Evolutionary conservation across 2,888 invertebrate species (phyloP).

Genomic region (Tiliacea citrago): DNA sequence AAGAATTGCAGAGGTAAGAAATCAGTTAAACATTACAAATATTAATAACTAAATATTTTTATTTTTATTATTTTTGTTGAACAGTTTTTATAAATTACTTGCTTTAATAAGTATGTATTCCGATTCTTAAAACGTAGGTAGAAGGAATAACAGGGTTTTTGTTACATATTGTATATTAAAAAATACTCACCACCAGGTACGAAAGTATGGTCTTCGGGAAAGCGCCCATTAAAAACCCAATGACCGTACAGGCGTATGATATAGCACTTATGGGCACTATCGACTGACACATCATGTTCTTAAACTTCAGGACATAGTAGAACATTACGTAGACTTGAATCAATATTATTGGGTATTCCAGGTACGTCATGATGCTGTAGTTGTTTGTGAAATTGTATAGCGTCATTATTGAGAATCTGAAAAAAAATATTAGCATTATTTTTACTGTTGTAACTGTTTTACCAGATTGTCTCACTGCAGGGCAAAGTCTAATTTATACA

Average conservation of each 20-base stretch:
- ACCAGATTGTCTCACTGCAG: not conserved
- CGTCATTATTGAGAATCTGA: constrained; percentile 95
- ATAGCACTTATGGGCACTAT: constrained; percentile 74
- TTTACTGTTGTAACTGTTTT: not conserved
- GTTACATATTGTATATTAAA: no score
- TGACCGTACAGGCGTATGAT: constrained; percentile 77
- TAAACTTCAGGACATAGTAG: constrained; percentile 93
- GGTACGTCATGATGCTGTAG: constrained; percentile 94
- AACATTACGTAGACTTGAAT: constrained; percentile 94
- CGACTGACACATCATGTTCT: constrained; percentile 88
- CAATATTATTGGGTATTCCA: constrained; percentile 96
- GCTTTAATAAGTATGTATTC: no score
- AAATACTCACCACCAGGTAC: constrained; percentile 92
- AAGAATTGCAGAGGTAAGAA: no score
- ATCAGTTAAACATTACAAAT: no score
- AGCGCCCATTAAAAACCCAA: constrained; percentile 75
- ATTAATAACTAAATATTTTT: no score
- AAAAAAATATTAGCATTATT: constrained; percentile 66
- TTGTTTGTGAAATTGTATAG: constrained; percentile 95
- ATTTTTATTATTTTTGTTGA: no score
- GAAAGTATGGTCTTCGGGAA: constrained; percentile 89
- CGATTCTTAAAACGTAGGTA: no score
- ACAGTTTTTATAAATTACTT: no score
- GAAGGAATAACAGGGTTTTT: no score
- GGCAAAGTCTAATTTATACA: not conserved